Evolutionary conservation across 2,797 vertebrate genomes (phyloP).

Genomic region (Hemitrygon akajei): DNA sequence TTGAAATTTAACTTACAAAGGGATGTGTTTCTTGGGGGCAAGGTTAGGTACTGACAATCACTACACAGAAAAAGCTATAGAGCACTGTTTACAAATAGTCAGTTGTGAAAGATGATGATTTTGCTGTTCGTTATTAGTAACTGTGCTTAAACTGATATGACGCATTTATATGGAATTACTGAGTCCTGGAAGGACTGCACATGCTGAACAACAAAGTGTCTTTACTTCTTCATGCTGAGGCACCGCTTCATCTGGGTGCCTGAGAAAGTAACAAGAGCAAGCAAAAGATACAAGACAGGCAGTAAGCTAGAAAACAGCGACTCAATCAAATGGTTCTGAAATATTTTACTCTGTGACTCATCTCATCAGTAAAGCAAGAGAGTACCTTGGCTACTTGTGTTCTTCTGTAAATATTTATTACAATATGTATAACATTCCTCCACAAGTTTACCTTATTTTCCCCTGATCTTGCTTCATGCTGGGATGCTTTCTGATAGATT

Average conservation of each 20-base stretch:
- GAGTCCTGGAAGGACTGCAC: constrained; percentile 23
- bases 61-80: background rate
- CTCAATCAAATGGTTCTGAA: background rate
- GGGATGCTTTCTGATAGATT: background rate
- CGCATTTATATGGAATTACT: background rate
- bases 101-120: background rate
- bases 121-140: constrained; percentile 30
- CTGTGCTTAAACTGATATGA: background rate
- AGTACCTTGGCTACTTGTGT: background rate
- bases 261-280: background rate
- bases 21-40: background rate
- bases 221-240: background rate
- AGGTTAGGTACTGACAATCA: background rate
- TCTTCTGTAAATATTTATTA: constrained; percentile 15
- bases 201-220: background rate
- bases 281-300: background rate
- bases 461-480: background rate
- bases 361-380: constrained; percentile 24
- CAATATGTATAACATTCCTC: background rate
- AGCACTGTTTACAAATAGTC: constrained; percentile 15
- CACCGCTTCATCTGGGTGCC: background rate
- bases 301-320: background rate
- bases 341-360: background rate
- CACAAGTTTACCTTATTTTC: background rate
- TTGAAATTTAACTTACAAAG: background rate